Evolutionary conservation across 2,797 vertebrate genomes (phyloP).

Genomic region (Allobates femoralis): DNA sequence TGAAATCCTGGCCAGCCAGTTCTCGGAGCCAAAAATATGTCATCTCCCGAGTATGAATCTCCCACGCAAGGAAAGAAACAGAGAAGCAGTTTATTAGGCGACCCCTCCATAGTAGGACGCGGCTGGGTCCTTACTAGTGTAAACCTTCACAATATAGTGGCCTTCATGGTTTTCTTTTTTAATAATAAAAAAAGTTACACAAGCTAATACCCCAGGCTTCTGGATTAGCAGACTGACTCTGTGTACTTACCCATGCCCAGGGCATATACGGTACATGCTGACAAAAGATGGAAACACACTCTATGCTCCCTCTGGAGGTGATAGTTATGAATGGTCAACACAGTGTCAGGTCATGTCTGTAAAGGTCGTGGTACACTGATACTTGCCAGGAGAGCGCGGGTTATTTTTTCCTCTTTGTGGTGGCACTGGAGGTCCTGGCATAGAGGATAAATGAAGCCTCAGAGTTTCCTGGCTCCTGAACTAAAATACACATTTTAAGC

Average conservation of each 20-base stretch:
- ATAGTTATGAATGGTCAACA: not conserved
- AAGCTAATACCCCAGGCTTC: not conserved
- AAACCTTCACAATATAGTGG: not conserved
- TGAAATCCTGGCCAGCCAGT: conserved; percentile 23
- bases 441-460: not conserved
- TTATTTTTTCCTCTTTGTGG: conserved; percentile 2
- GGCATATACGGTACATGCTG: not conserved
- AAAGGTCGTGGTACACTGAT: not conserved
- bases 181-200: not conserved
- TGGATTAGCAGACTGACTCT: not conserved
- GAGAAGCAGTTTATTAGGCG: conserved; percentile 39
- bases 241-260: not conserved
- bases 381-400: not conserved
- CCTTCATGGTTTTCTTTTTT: not conserved
- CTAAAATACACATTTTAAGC: not conserved
- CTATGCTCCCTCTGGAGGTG: not conserved
- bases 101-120: conserved; percentile 42
- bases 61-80: conserved; percentile 44
- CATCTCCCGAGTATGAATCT: conserved; percentile 46
- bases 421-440: conserved; percentile 14
- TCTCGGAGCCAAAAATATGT: conserved; percentile 44
- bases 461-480: not conserved
- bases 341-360: not conserved
- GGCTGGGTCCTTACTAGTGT: conserved; percentile 3
- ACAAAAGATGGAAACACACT: not conserved